Conservation (phyloP, 2,888 invertebrate species). For the Mamestra brassicae region DNA sequence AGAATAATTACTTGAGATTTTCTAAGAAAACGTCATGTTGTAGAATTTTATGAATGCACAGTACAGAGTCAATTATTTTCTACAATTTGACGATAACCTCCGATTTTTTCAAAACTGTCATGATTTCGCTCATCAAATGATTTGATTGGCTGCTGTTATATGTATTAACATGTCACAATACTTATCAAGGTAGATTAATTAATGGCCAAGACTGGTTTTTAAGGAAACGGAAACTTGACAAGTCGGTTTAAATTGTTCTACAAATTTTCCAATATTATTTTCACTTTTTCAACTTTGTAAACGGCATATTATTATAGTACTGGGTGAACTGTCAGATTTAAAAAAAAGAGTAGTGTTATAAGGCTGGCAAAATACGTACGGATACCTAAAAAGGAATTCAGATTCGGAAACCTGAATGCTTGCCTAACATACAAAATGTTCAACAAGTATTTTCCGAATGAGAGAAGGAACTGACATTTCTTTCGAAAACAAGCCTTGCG, state of each 20-base stretch:
- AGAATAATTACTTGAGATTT: background rate
- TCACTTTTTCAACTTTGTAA: constrained; percentile 2
- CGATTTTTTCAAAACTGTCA: background rate
- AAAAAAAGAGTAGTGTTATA: background rate
- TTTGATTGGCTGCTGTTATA: background rate
- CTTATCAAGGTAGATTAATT: no score
- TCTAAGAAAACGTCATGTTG: constrained; percentile 8
- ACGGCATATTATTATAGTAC: background rate
- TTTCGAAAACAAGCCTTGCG: no score
- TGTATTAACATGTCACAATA: no score
- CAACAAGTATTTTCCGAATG: no score
- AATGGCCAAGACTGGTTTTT: no score
- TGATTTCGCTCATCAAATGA: background rate
- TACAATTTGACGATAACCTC: constrained; percentile 14
- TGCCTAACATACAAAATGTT: no score
- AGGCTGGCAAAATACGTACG: no score
- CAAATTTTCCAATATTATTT: constrained; percentile 50
- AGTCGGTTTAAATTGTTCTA: background rate
- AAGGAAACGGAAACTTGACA: no score
- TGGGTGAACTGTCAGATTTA: background rate
- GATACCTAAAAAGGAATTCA: no score
- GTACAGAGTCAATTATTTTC: constrained; percentile 45
- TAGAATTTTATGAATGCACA: constrained; percentile 29
- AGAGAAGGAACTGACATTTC: no score
- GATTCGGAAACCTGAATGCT: no score